Conservation (phyloP, 2,113 vertebrate genomes). For the Dromaius novaehollandiae region DNA sequence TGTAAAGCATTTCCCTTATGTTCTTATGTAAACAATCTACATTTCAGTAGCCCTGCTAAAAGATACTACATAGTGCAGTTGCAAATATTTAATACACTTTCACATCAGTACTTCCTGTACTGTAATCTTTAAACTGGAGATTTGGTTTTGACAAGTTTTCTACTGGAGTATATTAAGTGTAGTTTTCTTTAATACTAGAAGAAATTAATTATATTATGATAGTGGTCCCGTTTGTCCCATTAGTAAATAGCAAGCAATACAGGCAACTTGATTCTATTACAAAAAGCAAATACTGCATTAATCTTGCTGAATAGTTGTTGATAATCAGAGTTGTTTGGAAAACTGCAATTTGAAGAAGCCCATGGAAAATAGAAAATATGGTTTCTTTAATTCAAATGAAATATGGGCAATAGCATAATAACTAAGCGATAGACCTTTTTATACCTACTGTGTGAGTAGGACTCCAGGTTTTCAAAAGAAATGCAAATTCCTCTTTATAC, state of each 20-base stretch:
- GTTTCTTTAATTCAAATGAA: not conserved
- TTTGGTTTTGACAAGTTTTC: not conserved
- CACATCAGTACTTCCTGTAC: not conserved
- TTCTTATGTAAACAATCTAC: not conserved
- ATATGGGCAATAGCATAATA: not conserved
- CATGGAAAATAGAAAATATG: not conserved
- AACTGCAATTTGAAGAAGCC: not conserved
- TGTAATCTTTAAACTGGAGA: not conserved
- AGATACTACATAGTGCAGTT: not conserved
- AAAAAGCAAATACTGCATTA: not conserved
- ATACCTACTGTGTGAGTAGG: not conserved
- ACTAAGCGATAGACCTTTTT: not conserved
- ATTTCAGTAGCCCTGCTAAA: not conserved
- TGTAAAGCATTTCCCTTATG: not conserved
- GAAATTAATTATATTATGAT: not conserved
- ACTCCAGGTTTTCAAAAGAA: not conserved
- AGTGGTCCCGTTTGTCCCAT: not conserved
- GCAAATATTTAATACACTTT: not conserved
- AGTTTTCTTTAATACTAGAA: not conserved
- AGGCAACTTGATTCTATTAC: not conserved
- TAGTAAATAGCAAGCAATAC: not conserved
- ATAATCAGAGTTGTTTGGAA: not conserved
- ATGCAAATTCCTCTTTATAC: not conserved
- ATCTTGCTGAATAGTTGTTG: not conserved
- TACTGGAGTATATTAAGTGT: not conserved